Conservation (phyloP, 2,888 invertebrate species). For the Campaea margaritaria region DNA sequence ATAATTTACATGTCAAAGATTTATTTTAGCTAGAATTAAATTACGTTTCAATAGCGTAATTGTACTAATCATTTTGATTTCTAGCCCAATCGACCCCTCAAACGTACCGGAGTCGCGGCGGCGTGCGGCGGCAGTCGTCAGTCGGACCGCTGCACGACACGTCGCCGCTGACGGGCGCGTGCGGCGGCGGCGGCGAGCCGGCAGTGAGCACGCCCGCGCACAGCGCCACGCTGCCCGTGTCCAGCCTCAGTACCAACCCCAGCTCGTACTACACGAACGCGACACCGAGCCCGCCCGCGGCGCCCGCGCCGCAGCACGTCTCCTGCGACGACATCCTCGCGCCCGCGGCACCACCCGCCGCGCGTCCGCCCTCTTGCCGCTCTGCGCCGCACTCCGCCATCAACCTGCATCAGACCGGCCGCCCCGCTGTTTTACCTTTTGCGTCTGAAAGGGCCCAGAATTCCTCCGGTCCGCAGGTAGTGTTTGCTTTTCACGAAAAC, state of each 20-base stretch:
- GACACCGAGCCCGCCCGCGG: slow-evolving; percentile 83
- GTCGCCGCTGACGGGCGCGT: slow-evolving; percentile 74
- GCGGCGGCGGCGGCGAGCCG: slow-evolving; percentile 67
- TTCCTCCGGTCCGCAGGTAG: slow-evolving; percentile 43
- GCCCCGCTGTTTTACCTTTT: slow-evolving; percentile 71
- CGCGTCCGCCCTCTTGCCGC: slow-evolving; percentile 73
- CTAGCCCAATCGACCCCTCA: slow-evolving; percentile 87
- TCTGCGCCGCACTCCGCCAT: slow-evolving; percentile 81
- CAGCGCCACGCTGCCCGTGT: slow-evolving; percentile 82
- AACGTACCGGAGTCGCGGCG: slow-evolving; percentile 84
- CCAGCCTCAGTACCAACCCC: slow-evolving; percentile 80
- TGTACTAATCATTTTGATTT: slow-evolving; percentile 49
- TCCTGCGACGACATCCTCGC: slow-evolving; percentile 81
- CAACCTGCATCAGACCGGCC: slow-evolving; percentile 76
- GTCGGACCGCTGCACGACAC: slow-evolving; percentile 86
- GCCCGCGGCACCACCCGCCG: slow-evolving; percentile 58
- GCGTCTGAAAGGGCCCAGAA: slow-evolving; percentile 66
- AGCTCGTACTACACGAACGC: slow-evolving; percentile 87
- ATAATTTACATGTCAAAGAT: neutral
- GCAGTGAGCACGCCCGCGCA: slow-evolving; percentile 79
- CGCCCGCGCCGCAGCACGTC: slow-evolving; percentile 71
- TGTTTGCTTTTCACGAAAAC: too few relatives aligned
- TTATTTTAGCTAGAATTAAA: neutral
- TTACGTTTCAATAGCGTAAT: neutral
- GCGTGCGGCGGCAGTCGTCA: slow-evolving; percentile 86